Evolutionary conservation across 2,888 invertebrate species (phyloP).

Genomic region (Drosophila buzzatii): DNA sequence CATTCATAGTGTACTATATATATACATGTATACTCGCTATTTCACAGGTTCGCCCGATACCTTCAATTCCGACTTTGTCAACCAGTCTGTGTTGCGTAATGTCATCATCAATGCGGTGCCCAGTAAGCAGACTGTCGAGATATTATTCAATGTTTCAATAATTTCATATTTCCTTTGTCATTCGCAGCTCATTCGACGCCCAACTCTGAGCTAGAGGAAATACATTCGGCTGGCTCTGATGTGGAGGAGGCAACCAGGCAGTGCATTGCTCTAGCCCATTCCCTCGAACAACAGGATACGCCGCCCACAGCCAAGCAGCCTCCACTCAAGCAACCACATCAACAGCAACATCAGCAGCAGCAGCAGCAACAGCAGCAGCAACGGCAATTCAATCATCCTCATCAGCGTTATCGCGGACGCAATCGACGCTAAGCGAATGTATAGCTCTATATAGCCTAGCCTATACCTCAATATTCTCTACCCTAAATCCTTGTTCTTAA

Average conservation of each 20-base stretch:
- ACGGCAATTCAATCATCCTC: constrained; percentile 51
- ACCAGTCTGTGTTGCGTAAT: constrained; percentile 50
- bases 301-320: constrained; percentile 22
- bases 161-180: no score
- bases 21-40: not conserved
- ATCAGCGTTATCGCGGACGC: constrained; percentile 71
- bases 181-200: constrained; percentile 66
- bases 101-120: constrained; percentile 37
- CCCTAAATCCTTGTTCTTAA: constrained; percentile 20
- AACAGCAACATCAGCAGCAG: constrained; percentile 43
- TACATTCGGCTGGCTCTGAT: constrained; percentile 31
- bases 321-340: constrained; percentile 34
- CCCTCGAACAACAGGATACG: constrained; percentile 13
- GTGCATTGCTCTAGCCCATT: constrained; percentile 25
- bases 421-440: constrained; percentile 67
- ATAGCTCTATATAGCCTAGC: not conserved
- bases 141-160: not conserved
- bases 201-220: constrained; percentile 39
- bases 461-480: constrained; percentile 5
- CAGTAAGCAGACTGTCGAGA: constrained; percentile 33
- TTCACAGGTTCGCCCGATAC: constrained; percentile 73
- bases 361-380: constrained; percentile 43
- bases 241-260: constrained; percentile 30
- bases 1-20: not conserved
- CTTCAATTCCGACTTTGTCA: constrained; percentile 59